Evolutionary conservation across 2,888 invertebrate species (phyloP).

Genomic region (Plagiodera versicolora): DNA sequence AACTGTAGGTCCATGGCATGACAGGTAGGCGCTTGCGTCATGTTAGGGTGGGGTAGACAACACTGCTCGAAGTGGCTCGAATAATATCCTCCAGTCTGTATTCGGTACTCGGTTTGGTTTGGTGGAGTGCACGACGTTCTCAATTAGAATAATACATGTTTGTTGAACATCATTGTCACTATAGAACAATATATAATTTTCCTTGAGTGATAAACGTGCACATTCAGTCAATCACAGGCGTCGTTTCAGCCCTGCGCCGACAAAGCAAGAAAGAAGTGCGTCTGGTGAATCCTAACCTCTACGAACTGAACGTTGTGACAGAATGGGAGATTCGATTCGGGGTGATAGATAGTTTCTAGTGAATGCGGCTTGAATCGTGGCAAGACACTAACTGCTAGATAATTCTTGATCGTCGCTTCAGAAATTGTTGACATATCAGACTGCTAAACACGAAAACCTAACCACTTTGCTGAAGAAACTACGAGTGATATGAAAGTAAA

Average conservation of each 20-base stretch:
- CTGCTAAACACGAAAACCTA: slow-evolving; percentile 31
- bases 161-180: slow-evolving; percentile 4
- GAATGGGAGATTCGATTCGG: slow-evolving; percentile 25
- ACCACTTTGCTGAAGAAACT: slow-evolving; percentile 33
- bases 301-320: slow-evolving; percentile 35
- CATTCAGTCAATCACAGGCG: slow-evolving; percentile 11
- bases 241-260: slow-evolving; percentile 19
- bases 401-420: neutral
- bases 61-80: slow-evolving; percentile 22
- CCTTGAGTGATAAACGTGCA: neutral
- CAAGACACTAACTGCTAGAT: neutral
- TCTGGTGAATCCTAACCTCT: slow-evolving; percentile 40
- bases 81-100: slow-evolving; percentile 28
- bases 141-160: slow-evolving; percentile 14
- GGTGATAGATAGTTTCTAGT: slow-evolving; percentile 17
- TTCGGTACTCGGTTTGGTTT: slow-evolving; percentile 26
- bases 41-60: slow-evolving; percentile 39
- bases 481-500: slow-evolving; percentile 30
- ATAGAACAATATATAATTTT: neutral
- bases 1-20: slow-evolving; percentile 34
- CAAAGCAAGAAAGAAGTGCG: slow-evolving; percentile 25
- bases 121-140: slow-evolving; percentile 14
- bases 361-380: neutral
- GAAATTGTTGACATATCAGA: slow-evolving; percentile 26
- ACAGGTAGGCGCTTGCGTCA: slow-evolving; percentile 42